phyloP scores from a whole-genome alignment of 2,888 invertebrate genomes.

The Bombylius major region DNA sequence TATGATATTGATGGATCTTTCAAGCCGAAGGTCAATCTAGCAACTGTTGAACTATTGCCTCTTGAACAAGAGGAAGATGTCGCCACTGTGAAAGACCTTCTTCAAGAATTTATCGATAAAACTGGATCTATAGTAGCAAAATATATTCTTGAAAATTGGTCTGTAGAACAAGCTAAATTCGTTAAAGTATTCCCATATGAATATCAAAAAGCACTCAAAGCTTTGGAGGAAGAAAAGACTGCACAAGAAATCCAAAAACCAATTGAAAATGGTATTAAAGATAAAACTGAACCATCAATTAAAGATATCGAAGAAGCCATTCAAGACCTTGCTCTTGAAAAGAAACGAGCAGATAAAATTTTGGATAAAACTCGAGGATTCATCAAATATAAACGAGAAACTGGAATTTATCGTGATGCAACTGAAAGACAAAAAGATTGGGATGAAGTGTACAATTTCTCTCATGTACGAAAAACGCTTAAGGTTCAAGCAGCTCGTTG shows the following conservation, averaged over 20 bases:
- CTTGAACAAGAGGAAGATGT: slow-evolving; percentile 68
- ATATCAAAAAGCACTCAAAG: slow-evolving; percentile 79
- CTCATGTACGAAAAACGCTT: slow-evolving; percentile 77
- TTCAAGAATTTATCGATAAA: slow-evolving; percentile 73
- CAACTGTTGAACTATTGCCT: slow-evolving; percentile 85
- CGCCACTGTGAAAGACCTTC: slow-evolving; percentile 55
- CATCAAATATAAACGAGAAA: slow-evolving; percentile 89
- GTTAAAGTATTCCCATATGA: slow-evolving; percentile 96
- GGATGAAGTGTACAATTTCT: slow-evolving; percentile 90
- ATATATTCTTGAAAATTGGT: slow-evolving; percentile 69
- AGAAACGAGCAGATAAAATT: slow-evolving; percentile 68
- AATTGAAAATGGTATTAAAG: slow-evolving; percentile 31
- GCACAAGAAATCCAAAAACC: slow-evolving; percentile 21
- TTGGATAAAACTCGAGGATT: slow-evolving; percentile 83
- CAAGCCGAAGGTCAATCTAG: slow-evolving; percentile 80
- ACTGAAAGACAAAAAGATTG: slow-evolving; percentile 83
- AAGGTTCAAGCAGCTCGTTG: slow-evolving; percentile 86
- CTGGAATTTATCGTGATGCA: slow-evolving; percentile 70
- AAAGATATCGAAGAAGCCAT: slow-evolving; percentile 85
- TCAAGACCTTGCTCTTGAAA: slow-evolving; percentile 60
- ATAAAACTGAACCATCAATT: slow-evolving; percentile 39
- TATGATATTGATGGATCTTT: slow-evolving; percentile 81
- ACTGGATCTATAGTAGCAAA: slow-evolving; percentile 81
- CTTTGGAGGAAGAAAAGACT: slow-evolving; percentile 39
- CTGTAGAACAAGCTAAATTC: slow-evolving; percentile 60